Evolutionary conservation across 2,888 invertebrate species (phyloP).

Genomic region (Phyllotreta striolata): DNA sequence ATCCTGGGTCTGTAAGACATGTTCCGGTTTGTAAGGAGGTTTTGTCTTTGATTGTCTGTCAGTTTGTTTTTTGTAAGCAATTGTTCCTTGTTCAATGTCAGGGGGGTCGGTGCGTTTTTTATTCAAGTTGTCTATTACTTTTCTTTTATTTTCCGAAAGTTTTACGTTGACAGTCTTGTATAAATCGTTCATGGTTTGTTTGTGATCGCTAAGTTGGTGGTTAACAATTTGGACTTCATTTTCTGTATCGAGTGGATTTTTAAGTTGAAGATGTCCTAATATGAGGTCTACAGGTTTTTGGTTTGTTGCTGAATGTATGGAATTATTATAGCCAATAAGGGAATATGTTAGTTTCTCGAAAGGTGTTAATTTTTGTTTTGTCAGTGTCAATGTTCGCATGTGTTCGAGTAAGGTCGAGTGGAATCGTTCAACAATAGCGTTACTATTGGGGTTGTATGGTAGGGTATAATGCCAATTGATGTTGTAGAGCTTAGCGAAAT

Average conservation of each 20-base stretch:
- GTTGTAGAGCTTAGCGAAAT: neutral
- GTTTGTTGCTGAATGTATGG: neutral
- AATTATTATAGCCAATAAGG: neutral
- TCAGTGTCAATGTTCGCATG: neutral
- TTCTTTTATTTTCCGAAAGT: no score
- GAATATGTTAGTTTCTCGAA: neutral
- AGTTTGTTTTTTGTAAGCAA: neutral
- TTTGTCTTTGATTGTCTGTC: conserved; percentile 1
- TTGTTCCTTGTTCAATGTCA: neutral
- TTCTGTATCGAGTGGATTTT: neutral
- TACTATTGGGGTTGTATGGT: conserved; percentile 8
- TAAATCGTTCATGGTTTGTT: neutral
- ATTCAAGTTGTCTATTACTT: no score
- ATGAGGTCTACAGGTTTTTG: neutral
- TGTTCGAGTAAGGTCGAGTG: neutral
- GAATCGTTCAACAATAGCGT: conserved; percentile 3
- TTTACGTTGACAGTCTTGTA: neutral
- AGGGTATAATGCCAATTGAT: neutral
- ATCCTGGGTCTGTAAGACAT: neutral
- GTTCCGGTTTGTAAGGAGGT: neutral
- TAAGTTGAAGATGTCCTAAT: no score
- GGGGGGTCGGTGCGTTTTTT: neutral
- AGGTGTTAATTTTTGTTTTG: no score
- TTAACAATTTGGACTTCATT: neutral
- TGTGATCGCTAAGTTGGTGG: conserved; percentile 1